phyloP scores from a whole-genome alignment of 2,888 invertebrate species.

The Troides oblongomaculatus region DNA sequence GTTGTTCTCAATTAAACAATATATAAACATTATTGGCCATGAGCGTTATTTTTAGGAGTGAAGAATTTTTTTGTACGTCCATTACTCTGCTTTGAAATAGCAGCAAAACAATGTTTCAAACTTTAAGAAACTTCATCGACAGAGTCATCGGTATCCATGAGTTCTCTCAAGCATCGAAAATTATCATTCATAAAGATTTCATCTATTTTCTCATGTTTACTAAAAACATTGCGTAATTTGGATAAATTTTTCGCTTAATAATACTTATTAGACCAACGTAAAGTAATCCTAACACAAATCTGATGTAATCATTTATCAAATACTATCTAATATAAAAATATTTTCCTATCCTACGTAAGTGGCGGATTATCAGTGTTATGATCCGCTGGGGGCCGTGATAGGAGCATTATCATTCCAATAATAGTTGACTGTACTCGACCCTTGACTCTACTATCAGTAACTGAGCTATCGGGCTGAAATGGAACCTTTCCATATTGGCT shows the following conservation, averaged over 20 bases:
- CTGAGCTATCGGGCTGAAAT: conserved; percentile 20
- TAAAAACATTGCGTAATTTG: too few relatives aligned
- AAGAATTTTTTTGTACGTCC: conserved; percentile 1
- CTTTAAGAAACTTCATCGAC: neutral
- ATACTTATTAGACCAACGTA: neutral
- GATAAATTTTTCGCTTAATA: too few relatives aligned
- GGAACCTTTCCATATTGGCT: conserved; percentile 24
- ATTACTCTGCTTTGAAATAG: conserved; percentile 1
- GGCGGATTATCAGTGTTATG: conserved; percentile 20
- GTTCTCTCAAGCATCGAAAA: too few relatives aligned
- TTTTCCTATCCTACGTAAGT: neutral
- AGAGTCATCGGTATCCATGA: too few relatives aligned
- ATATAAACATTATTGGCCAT: conserved; percentile 23
- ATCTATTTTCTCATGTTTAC: too few relatives aligned
- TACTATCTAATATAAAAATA: neutral
- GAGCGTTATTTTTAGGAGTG: conserved; percentile 21
- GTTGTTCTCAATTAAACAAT: conserved; percentile 24
- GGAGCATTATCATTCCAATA: conserved; percentile 23
- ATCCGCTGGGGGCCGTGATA: conserved; percentile 35
- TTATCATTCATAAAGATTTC: too few relatives aligned
- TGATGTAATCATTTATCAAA: neutral
- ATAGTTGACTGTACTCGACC: conserved; percentile 31
- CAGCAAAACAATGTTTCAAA: neutral
- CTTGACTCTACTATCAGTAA: conserved; percentile 21
- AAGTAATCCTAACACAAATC: neutral